Conservation (phyloP, 2,797 vertebrate genomes). For the Danio aesculapii region DNA sequence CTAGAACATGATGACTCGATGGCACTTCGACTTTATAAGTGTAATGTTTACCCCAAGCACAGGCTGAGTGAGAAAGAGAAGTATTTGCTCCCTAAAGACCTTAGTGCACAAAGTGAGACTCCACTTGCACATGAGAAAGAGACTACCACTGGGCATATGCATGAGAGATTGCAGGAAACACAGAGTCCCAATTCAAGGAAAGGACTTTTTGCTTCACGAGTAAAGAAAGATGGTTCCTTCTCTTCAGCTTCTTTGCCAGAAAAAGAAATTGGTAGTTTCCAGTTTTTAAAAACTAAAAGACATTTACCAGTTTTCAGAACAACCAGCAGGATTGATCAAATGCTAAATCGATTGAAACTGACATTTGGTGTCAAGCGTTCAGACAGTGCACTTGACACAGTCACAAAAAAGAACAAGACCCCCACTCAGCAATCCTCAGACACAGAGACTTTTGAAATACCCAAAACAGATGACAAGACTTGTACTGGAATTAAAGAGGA, state of each 20-base stretch:
- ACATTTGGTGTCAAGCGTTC: constrained; percentile 70
- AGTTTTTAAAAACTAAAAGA: constrained; percentile 55
- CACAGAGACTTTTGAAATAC: constrained; percentile 22
- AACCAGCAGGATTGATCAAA: constrained; percentile 73
- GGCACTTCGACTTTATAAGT: constrained; percentile 57
- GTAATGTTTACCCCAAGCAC: constrained; percentile 57
- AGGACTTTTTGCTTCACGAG: constrained; percentile 68
- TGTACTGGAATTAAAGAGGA: neutral
- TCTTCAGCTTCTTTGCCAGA: constrained; percentile 50
- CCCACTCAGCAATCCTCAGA: constrained; percentile 62
- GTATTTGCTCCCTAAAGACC: constrained; percentile 3
- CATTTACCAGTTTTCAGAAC: constrained; percentile 62
- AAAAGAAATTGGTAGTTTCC: constrained; percentile 36
- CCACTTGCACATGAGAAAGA: constrained; percentile 64
- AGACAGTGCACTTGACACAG: constrained; percentile 63
- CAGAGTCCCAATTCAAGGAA: constrained; percentile 66
- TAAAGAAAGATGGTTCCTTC: constrained; percentile 64
- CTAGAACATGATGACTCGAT: constrained; percentile 48
- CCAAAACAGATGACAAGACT: neutral
- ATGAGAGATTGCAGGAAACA: constrained; percentile 35
- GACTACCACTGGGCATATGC: constrained; percentile 43
- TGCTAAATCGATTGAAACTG: constrained; percentile 73
- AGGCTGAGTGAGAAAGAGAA: constrained; percentile 29
- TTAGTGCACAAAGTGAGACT: constrained; percentile 59
- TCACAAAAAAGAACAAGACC: constrained; percentile 68